These are phyloP conservation scores for Chiloscyllium plagiosum DNA, from an alignment of 2,113 vertebrate genomes.

Conservation along the genomic window DNA sequence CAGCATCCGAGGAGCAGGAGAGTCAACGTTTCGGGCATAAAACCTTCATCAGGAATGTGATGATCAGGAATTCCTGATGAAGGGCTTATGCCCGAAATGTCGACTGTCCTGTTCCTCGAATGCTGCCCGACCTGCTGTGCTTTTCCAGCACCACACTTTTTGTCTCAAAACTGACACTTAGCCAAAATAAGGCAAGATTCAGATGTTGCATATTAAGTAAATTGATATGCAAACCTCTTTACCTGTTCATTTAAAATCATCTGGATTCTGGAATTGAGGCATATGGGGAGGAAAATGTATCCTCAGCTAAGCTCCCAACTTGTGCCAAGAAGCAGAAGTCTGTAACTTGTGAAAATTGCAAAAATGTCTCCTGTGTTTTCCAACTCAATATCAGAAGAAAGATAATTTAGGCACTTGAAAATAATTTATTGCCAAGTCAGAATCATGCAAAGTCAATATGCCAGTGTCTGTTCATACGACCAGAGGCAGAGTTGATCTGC, in stretches of 20 bases:
- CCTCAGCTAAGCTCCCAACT: not conserved
- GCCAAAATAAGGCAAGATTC: too few species aligned
- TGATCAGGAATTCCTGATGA: too few species aligned
- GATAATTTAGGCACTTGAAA: not conserved
- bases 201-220: not conserved
- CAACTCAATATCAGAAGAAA: not conserved
- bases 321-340: too few species aligned
- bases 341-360: not conserved
- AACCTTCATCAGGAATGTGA: too few species aligned
- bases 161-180: too few species aligned
- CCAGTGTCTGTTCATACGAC: not conserved
- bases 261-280: too few species aligned
- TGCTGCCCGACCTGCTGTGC: too few species aligned
- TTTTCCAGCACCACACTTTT: too few species aligned
- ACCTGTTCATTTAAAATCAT: not conserved
- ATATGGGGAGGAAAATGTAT: not conserved
- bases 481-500: not conserved
- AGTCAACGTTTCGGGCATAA: too few species aligned
- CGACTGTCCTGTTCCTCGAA: too few species aligned
- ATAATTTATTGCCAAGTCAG: not conserved
- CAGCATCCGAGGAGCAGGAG: too few species aligned
- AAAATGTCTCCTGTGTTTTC: not conserved
- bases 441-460: not conserved
- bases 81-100: too few species aligned
- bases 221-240: not conserved